Evolutionary conservation across 2,797 vertebrate genomes (phyloP), one percentile per base, ranked within the genome.

Genomic region (Alfaro cultratus): DNA sequence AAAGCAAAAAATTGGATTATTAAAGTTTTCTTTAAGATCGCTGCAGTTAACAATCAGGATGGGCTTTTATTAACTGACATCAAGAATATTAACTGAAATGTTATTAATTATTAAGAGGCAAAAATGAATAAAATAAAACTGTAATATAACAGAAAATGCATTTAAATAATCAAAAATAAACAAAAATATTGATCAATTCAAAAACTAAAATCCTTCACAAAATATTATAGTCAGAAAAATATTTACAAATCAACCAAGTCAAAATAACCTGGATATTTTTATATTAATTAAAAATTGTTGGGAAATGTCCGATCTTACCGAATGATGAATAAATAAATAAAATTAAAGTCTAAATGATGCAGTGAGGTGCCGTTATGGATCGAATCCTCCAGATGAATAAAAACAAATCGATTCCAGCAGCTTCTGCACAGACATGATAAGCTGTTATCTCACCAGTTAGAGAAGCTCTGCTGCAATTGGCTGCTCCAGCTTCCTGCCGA

Each of bases 391-490:
- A 21, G 15, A 64, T 21, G 16, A 64, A 36, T 71, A 26, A 43
- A 26, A 47, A 47, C 16, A 26, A 29, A 64, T 21, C n/a, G 29
- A 7, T 1, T 72, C 29, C 12, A 62, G 60, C 60, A 64, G 31
- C 8, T 21, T 15, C 47, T 34, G 23, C 49, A 51, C 49, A 49
- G 31, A 3, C 3, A 74, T 34, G 73, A 53, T 73, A 29, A 75
- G 39, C 53, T 57, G 39, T 8, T 43, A 64, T 64, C 41, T 76
- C 11, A 90, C 90, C 89, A 53, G 18, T 81, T 72, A 0, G 86
- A 2, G 0, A 70, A 51, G 0, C 75, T 45, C 1, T 7, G n/a
- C 72, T 76, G 64, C 29, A 82, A 78, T 34, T 84, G 84, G 67
- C 26, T 1, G 31, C 36, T 75, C 68, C 41, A 46, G 36, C 76